phyloP scores from a whole-genome alignment of 2,113 vertebrate genomes.

The Lophochroa leadbeateri region DNA sequence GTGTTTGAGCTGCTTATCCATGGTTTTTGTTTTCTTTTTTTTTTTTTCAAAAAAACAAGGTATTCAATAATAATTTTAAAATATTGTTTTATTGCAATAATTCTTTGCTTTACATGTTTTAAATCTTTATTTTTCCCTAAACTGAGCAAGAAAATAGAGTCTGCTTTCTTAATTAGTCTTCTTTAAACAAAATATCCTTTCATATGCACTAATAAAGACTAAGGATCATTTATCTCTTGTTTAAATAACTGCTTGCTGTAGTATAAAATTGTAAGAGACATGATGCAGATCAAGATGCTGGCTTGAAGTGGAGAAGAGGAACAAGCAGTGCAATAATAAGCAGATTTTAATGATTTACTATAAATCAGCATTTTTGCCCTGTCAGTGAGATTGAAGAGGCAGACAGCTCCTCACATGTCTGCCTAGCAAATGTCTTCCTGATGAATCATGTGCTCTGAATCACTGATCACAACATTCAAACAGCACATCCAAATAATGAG shows the following conservation, averaged over 20 bases:
- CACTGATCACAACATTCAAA: constrained; percentile 87
- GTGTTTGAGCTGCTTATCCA: constrained; percentile 17
- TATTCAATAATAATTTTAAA: constrained; percentile 58
- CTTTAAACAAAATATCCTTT: constrained; percentile 83
- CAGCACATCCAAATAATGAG: constrained; percentile 84
- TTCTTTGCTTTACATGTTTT: constrained; percentile 69
- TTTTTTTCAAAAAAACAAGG: background rate
- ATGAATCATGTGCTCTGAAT: constrained; percentile 90
- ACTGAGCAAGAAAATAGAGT: constrained; percentile 73
- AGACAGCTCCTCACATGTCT: constrained; percentile 88
- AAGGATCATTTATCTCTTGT: constrained; percentile 79
- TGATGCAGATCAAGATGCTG: constrained; percentile 81
- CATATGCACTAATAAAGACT: constrained; percentile 83
- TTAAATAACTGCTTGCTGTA: constrained; percentile 84
- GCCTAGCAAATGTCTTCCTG: constrained; percentile 88
- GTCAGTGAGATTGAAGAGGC: constrained; percentile 91
- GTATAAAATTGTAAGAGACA: constrained; percentile 84
- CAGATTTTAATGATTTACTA: constrained; percentile 93
- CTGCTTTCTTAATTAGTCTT: constrained; percentile 84
- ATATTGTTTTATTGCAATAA: constrained; percentile 62
- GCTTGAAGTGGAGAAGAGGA: constrained; percentile 82
- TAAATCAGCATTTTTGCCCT: constrained; percentile 95
- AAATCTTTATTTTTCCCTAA: constrained; percentile 74
- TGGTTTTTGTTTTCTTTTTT: background rate
- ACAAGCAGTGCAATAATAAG: constrained; percentile 87